phyloP scores from a whole-genome alignment of 1,140 invertebrate species.

The Apis mellifera region Amel_HAv3.1 CM009945.2:2724001-2724500 shows the following conservation, averaged over 20 bases:
- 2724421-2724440: too few species aligned
- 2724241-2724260: neutral
- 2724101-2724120: neutral
- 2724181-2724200: neutral
- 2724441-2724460: neutral
- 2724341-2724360: neutral
- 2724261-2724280: constrained; percentile 1
- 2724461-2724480: too few species aligned
- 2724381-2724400: neutral
- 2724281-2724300: neutral
- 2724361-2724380: neutral
- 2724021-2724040: too few species aligned
- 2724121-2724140: neutral
- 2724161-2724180: neutral
- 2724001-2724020: too few species aligned
- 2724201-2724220: neutral
- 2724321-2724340: neutral
- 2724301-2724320: neutral
- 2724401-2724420: neutral
- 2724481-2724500: too few species aligned
- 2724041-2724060: neutral
- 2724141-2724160: constrained; percentile 3
- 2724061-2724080: too few species aligned
- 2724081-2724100: neutral
- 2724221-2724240: neutral